phyloP scores from a whole-genome alignment of 2,797 vertebrate genomes.

The Falco naumanni region DNA sequence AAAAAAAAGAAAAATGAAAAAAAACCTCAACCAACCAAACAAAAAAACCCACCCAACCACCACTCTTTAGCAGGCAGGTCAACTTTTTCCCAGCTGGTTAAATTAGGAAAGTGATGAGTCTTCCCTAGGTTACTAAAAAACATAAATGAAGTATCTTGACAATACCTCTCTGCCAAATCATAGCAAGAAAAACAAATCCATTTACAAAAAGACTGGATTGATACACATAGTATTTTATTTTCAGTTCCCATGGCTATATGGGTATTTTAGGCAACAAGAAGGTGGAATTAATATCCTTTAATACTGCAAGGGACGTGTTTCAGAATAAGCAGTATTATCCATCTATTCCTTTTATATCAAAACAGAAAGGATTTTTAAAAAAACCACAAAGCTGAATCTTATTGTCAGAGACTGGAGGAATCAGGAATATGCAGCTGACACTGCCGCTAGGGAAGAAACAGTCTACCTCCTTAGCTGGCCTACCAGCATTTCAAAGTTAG shows the following conservation, averaged over 20 bases:
- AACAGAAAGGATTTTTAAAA: not conserved
- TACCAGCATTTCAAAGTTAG: not conserved
- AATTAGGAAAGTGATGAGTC: slow-evolving; percentile 36
- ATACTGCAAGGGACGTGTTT: slow-evolving; percentile 7
- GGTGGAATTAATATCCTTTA: slow-evolving; percentile 44
- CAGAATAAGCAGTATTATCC: slow-evolving; percentile 22
- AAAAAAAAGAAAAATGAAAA: not conserved
- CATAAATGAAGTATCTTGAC: slow-evolving; percentile 52
- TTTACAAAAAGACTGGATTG: slow-evolving; percentile 29
- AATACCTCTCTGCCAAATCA: slow-evolving; percentile 38
- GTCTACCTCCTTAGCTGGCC: not conserved
- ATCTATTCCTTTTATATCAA: slow-evolving; percentile 2
- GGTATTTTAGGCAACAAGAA: slow-evolving; percentile 41
- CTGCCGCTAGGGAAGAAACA: not conserved
- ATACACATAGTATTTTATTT: slow-evolving; percentile 47
- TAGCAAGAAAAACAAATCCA: slow-evolving; percentile 10
- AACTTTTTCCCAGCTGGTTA: slow-evolving; percentile 51
- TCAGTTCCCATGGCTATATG: slow-evolving; percentile 3
- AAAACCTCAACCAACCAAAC: not conserved
- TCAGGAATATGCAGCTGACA: not conserved
- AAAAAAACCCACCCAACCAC: not conserved
- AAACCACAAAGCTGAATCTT: not conserved
- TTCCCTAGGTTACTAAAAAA: slow-evolving; percentile 49
- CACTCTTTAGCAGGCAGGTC: not conserved
- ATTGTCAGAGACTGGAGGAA: not conserved